Evolutionary conservation across 2,113 vertebrate species (phyloP).

Genomic region (Sciurus niger): DNA sequence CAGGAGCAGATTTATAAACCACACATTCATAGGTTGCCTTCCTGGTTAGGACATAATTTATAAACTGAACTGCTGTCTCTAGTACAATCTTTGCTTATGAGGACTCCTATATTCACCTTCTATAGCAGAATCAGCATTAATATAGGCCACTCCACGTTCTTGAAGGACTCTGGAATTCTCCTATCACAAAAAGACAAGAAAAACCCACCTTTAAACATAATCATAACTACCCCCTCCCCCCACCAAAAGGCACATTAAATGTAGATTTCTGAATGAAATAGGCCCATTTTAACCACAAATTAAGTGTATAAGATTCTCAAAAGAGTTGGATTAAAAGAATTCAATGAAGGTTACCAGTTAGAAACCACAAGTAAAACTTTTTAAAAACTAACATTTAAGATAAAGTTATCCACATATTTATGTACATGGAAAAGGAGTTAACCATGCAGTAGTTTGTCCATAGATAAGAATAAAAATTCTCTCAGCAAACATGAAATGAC

Average conservation of each 20-base stretch:
- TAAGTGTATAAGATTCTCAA: neutral
- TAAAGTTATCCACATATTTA: neutral
- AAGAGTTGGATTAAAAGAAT: neutral
- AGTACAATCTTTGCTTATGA: neutral
- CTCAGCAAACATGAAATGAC: neutral
- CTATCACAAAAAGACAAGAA: conserved; percentile 84
- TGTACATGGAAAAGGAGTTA: neutral
- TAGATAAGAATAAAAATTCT: neutral
- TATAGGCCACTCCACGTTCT: conserved; percentile 95
- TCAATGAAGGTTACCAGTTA: neutral
- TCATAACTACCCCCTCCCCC: neutral
- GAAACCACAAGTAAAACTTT: neutral
- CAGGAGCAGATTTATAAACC: neutral
- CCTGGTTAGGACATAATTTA: neutral
- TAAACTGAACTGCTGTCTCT: neutral
- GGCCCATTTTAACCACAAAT: neutral
- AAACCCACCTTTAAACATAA: neutral
- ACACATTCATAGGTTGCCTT: neutral
- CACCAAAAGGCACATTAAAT: neutral
- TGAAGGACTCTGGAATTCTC: conserved; percentile 96
- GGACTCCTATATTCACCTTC: conserved; percentile 90
- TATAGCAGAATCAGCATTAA: conserved; percentile 97
- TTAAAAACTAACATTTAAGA: conserved; percentile 13
- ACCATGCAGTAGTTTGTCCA: neutral
- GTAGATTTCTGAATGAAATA: neutral